Evolutionary conservation across 2,113 vertebrate species (phyloP).

Genomic region (Micronisus gabar): DNA sequence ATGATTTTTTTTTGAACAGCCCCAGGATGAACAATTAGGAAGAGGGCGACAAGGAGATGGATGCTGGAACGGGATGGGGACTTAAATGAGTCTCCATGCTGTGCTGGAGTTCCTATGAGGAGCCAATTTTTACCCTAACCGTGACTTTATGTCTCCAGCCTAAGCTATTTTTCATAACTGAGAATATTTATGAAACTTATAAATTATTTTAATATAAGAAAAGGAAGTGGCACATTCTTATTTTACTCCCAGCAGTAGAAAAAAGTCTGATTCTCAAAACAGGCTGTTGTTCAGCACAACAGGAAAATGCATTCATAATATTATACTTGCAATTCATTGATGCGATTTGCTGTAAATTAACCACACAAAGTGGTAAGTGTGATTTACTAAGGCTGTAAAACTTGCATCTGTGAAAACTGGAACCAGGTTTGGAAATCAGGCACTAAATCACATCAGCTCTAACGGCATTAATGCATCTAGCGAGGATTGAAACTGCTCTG

Average conservation of each 20-base stretch:
- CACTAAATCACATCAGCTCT: neutral
- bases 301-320: neutral
- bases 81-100: neutral
- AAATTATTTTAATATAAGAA: neutral
- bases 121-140: neutral
- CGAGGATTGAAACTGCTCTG: neutral
- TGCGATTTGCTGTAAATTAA: constrained; percentile 6
- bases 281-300: neutral
- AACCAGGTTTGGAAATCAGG: neutral
- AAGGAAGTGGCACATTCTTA: neutral
- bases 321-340: neutral
- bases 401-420: neutral
- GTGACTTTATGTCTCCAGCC: neutral
- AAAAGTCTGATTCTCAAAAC: neutral
- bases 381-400: constrained; percentile 16
- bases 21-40: neutral
- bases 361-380: neutral
- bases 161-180: neutral
- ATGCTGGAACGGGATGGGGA: neutral
- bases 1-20: neutral
- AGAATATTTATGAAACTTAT: neutral
- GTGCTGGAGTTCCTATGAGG: neutral
- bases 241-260: neutral
- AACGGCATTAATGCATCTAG: neutral
- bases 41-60: neutral